A percentile compares a stretch with the other conserved stretches of the same genome.
Evolutionary conservation across 1,140 invertebrate genomes (phyloP).

Genomic region (Caenorhabditis inopinata): DNA sequence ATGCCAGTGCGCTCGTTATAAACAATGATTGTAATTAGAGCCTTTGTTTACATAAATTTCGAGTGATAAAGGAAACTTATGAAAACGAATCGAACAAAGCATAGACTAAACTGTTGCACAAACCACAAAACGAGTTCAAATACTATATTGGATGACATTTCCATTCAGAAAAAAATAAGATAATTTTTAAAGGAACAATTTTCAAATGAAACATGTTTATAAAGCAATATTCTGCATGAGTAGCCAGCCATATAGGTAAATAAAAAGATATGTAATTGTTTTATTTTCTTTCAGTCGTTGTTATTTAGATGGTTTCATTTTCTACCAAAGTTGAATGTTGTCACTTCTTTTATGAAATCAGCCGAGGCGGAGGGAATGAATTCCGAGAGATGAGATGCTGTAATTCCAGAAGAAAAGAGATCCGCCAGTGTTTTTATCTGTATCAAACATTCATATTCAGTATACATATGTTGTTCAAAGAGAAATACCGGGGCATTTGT

Average conservation of each 20-base stretch:
- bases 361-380: not conserved
- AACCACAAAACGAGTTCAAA: not conserved
- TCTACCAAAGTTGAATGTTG: conserved; percentile 17
- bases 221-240: not conserved
- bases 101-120: not conserved
- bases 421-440: not conserved
- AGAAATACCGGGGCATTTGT: not conserved
- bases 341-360: conserved; percentile 17
- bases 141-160: not conserved
- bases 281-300: too few species aligned
- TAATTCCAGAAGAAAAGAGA: not conserved
- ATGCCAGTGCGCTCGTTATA: too few species aligned
- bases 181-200: not conserved
- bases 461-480: too few species aligned
- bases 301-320: not conserved
- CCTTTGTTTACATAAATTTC: not conserved
- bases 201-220: not conserved
- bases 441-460: too few species aligned
- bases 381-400: not conserved
- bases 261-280: not conserved
- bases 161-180: not conserved
- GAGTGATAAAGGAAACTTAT: not conserved
- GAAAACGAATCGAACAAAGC: not conserved
- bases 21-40: not conserved
- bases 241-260: too few species aligned